A percentile compares a stretch with the other conserved stretches of the same genome.
phyloP scores from a whole-genome alignment of 2,797 vertebrate species.

The Mionectes olivaceus region DNA sequence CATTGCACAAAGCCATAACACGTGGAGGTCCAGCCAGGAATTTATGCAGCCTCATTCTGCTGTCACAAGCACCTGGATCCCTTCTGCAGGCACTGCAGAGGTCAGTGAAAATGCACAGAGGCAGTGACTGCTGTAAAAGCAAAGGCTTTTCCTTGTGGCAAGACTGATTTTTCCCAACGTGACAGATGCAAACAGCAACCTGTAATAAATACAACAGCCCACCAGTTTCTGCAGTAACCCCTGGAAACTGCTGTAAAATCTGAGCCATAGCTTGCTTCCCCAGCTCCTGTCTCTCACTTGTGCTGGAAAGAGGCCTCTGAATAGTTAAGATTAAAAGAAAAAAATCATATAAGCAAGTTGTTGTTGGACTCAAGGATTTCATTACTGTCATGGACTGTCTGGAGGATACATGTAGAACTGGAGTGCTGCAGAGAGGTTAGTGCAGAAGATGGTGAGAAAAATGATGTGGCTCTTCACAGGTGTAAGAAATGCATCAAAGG shows the following conservation, averaged over 20 bases:
- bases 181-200: background rate
- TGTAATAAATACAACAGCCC: background rate
- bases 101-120: background rate
- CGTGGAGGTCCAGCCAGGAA: background rate
- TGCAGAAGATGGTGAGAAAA: background rate
- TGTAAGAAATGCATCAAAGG: background rate
- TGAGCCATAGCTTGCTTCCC: background rate
- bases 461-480: background rate
- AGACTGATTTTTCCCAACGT: background rate
- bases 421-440: background rate
- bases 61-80: accelerated
- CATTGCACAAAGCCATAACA: accelerated
- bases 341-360: background rate
- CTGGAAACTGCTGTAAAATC: background rate
- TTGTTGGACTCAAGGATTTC: background rate
- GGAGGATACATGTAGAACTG: background rate
- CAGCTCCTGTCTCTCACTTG: background rate
- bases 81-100: background rate
- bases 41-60: background rate
- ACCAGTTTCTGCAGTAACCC: background rate
- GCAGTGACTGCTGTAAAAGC: background rate
- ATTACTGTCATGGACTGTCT: accelerated
- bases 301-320: background rate
- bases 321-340: background rate
- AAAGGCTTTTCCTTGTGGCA: background rate